Base-by-base conservation (phyloP, 2,797 vertebrate species). In the Oreochromis mossambicus region DNA sequence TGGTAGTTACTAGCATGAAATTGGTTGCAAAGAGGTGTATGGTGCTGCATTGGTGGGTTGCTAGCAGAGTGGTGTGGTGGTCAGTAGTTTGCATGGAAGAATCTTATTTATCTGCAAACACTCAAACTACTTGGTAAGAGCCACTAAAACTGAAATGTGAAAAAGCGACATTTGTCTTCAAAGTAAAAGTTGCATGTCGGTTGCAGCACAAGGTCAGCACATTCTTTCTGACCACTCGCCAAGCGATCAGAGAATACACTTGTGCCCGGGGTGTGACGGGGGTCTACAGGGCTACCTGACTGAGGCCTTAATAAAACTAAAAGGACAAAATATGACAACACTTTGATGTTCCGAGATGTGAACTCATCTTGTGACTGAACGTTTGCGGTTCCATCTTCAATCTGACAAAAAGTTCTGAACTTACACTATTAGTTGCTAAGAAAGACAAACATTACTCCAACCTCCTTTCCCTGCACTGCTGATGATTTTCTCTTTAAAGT, bases 201-300 rank as follows among this genome's bases (percentile, higher is more conserved):
- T 61, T 34, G 56, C 29, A 34, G 56, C 24, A 26, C 7, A 55
- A 55, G 13, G 12, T 55, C 24, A 15, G 54, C 29, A 34, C 34
- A 13, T n/a, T 41, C 63, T 41, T 68, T 41, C 3, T 43, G 3
- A 41, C 36, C 63, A 24, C 4, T 70, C 21, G 2, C 5, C 66
- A 26, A 43, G 0, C 1, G 2, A 15, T 26, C 13, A 6, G 21
- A 70, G 38, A 46, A 70, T 17, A 70, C 13, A 34, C 29, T 61
- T 0, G 15, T 19, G 15, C 56, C 56, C 3, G 4, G 32, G 19
- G 3, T 7, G 19, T 12, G 32, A n/a, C 0, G 10, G 21, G 14
- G 41, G 68, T 73, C 24, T 19, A 2, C 14, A 29, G 4, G 15
- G 1, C 6, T 48, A 17, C 24, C 14, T 0, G 8, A 73, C 41